phyloP scores from a whole-genome alignment of 2,888 invertebrate genomes.

The Schizaphis graminum region DNA sequence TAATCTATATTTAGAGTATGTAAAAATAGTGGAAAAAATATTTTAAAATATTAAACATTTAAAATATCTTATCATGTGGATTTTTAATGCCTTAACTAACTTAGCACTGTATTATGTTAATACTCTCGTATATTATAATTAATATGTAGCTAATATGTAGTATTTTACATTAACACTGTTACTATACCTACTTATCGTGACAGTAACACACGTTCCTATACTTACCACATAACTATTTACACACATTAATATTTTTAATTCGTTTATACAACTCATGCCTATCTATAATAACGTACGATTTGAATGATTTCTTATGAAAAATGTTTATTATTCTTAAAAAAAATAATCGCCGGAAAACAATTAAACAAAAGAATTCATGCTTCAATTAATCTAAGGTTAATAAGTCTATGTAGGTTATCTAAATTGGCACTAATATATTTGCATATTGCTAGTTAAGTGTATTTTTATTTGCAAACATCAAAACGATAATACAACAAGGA shows the following conservation, averaged over 20 bases:
- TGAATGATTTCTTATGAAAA: background rate
- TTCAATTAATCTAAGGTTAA: conserved; percentile 40
- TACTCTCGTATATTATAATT: background rate
- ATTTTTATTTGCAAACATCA: conserved; percentile 54
- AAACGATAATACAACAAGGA: conserved; percentile 47
- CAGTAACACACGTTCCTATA: background rate
- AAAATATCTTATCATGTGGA: background rate
- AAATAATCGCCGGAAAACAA: conserved; percentile 41
- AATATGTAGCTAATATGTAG: background rate
- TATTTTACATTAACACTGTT: background rate
- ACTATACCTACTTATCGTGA: background rate
- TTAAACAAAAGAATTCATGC: conserved; percentile 40
- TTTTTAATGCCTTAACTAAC: background rate
- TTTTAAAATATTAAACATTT: background rate
- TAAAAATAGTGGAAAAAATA: background rate
- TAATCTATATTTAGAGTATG: background rate
- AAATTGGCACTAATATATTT: conserved; percentile 53
- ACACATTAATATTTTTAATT: background rate
- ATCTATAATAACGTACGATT: background rate
- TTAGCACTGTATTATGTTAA: background rate
- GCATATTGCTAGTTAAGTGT: conserved; percentile 35
- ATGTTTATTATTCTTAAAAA: conserved; percentile 27
- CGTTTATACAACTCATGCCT: background rate
- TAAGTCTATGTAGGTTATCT: conserved; percentile 62
- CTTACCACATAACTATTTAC: background rate